Base-by-base conservation (phyloP, 2,888 invertebrate genomes). In the Leptinotarsa tumamoca region DNA sequence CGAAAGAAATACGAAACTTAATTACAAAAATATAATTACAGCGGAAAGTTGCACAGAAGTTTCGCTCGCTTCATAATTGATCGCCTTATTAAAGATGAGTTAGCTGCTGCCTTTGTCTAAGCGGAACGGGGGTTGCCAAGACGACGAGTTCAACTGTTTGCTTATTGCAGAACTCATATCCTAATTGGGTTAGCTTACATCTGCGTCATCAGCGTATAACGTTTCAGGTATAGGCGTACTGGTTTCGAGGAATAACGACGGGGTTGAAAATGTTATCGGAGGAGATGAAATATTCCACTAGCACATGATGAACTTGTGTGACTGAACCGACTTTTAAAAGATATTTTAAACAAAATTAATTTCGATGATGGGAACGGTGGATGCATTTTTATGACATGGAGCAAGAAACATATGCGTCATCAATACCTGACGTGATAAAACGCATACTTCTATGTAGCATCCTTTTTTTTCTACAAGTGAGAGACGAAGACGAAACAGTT, bases 21-120 rank as follows among this genome's bases (percentile, higher is more conserved):
- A 87, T 87, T 87, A 87, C 85, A 85, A 86, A 87, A 87, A 88
- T 87, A 87, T 87, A 87, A 87, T 87, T 87, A 87, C 86, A 85
- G 85, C 83, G 84, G 85, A 85, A 86, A 87, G 85, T 87, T 87
- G 86, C 85, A 87, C 85, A 86, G 85, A 86, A 87, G 85, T 87
- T 87, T 85, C 86, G 83, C 84, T 83, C 84, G 84, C 85, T 85
- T 87, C 87, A 88, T 88, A 88, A 88, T 88, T 88, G 88, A 88
- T 88, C 87, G 88, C 83, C 88, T 88, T 88, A 88, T 88, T 88
- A 88, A 88, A 88, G 88, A 88, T 88, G 87, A 88, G 87, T 88
- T 88, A 88, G 88, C 86, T 82, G 80, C 75, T 82, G 85, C 85
- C 85, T 86, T 88, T 87, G 87, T 87, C 85, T 86, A 84, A 82